These are phyloP conservation scores for Trididemnum miniatum DNA, from an alignment of 23 tunicate genomes.

Conservation along the genomic window DNA sequence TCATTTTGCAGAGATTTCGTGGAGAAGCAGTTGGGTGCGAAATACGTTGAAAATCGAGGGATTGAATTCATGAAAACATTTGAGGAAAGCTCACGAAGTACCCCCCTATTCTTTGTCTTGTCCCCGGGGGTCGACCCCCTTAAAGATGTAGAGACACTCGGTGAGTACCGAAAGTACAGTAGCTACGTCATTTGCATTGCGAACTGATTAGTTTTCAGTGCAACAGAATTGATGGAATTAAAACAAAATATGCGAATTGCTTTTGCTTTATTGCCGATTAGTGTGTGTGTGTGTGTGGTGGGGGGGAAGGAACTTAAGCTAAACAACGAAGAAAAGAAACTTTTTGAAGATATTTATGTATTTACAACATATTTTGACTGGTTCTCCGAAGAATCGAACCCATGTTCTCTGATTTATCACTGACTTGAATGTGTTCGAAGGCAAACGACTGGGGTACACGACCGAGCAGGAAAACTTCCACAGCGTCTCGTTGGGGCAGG, in stretches of 20 bases:
- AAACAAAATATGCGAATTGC: too few relatives aligned
- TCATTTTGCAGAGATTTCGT: conserved; percentile 62
- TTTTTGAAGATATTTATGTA: too few relatives aligned
- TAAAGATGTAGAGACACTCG: conserved; percentile 79
- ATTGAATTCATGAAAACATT: conserved; percentile 76
- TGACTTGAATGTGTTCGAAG: conserved; percentile 6
- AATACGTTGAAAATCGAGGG: conserved; percentile 81
- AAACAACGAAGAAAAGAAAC: too few relatives aligned
- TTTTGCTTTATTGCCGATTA: too few relatives aligned
- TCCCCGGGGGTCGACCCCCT: conserved; percentile 94
- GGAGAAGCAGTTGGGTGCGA: conserved; percentile 70
- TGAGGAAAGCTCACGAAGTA: conserved; percentile 81
- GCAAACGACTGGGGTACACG: conserved; percentile 70
- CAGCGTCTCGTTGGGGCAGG: conserved; percentile 88
- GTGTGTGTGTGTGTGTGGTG: too few relatives aligned
- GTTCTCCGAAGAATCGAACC: too few relatives aligned
- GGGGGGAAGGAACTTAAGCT: too few relatives aligned
- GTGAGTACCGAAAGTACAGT: conserved; percentile 33
- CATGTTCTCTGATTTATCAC: too few relatives aligned
- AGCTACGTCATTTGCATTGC: too few relatives aligned
- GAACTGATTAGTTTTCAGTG: too few relatives aligned
- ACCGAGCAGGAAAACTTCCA: conserved; percentile 70
- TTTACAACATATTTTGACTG: too few relatives aligned
- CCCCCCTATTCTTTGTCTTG: conserved; percentile 79
- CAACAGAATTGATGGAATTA: too few relatives aligned